Conservation (phyloP, 2,797 vertebrate species). For the Alauda arvensis region DNA sequence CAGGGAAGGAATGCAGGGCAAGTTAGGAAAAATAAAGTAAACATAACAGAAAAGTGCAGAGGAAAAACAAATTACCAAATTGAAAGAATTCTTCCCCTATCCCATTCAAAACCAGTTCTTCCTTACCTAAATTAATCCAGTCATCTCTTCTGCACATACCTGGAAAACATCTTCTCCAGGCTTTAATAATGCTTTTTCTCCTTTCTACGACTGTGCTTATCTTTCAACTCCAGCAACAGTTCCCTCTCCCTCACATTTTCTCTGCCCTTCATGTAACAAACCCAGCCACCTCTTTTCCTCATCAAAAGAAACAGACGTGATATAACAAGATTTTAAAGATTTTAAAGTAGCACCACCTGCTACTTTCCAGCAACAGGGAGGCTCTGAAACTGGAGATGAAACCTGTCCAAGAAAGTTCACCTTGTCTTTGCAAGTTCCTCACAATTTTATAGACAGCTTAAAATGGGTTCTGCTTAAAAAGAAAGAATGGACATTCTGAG, state of each 20-base stretch:
- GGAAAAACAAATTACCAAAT: neutral
- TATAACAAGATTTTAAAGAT: neutral
- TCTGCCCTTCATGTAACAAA: neutral
- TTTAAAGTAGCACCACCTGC: neutral
- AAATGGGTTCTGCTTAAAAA: neutral
- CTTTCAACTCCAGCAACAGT: neutral
- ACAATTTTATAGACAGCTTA: neutral
- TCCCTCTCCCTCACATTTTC: neutral
- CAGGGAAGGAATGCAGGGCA: neutral
- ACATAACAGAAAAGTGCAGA: neutral
- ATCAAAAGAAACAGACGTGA: fast-evolving
- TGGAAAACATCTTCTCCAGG: neutral
- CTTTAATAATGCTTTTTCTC: neutral
- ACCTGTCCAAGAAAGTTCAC: neutral
- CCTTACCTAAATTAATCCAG: neutral
- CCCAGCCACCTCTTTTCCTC: neutral
- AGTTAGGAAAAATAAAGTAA: neutral
- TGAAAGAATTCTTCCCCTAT: neutral
- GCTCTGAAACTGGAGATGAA: neutral
- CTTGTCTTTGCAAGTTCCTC: neutral
- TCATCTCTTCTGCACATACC: neutral
- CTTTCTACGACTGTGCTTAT: neutral
- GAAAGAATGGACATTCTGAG: neutral
- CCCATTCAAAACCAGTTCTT: neutral
- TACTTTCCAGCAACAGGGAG: neutral